Conservation (phyloP, 2,888 invertebrate genomes). For the Eupithecia tripunctaria region DNA sequence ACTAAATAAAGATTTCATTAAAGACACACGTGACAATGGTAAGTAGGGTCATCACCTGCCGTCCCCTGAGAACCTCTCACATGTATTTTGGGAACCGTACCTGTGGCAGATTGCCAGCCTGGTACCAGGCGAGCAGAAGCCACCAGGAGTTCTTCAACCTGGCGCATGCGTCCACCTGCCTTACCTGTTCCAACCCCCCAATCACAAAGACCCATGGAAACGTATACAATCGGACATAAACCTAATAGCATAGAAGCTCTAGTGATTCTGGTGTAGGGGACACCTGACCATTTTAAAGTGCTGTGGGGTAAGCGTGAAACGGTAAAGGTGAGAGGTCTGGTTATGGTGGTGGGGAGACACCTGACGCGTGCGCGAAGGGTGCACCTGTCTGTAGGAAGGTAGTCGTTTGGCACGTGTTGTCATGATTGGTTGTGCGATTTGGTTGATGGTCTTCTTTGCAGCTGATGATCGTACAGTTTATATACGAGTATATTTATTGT, state of each 20-base stretch:
- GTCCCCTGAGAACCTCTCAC: constrained; percentile 60
- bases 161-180: constrained; percentile 81
- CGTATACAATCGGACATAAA: background rate
- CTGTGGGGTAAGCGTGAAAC: constrained; percentile 41
- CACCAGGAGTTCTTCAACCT: constrained; percentile 69
- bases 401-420: constrained; percentile 56
- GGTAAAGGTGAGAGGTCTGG: constrained; percentile 46
- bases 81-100: constrained; percentile 76
- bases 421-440: constrained; percentile 41
- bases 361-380: constrained; percentile 58
- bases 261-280: constrained; percentile 38
- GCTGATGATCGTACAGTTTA: background rate
- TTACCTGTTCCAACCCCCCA: constrained; percentile 66
- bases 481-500: background rate
- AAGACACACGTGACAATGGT: constrained; percentile 35
- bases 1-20: background rate
- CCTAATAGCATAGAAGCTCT: background rate
- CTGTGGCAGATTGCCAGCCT: constrained; percentile 85
- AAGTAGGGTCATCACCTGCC: constrained; percentile 64
- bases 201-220: constrained; percentile 51
- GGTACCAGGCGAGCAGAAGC: constrained; percentile 72
- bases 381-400: constrained; percentile 48
- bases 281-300: constrained; percentile 56
- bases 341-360: constrained; percentile 39
- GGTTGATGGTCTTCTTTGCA: constrained; percentile 17